Conservation (phyloP, 2,888 invertebrate species). For the Euphydryas editha region DNA sequence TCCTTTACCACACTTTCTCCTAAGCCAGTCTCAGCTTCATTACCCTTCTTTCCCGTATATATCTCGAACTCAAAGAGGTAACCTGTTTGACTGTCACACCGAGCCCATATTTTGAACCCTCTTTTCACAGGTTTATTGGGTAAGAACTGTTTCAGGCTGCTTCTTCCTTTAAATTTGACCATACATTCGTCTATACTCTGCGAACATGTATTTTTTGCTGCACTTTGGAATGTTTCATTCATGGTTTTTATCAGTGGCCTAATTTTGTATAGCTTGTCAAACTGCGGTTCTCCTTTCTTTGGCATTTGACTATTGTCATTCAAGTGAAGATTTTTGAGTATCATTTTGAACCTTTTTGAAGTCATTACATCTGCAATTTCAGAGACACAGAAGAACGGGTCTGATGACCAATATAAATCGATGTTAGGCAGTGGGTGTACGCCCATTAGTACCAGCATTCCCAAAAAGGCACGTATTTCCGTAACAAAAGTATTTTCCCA, state of each 20-base stretch:
- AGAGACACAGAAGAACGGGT: conserved; percentile 29
- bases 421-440: conserved; percentile 37
- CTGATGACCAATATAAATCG: conserved; percentile 41
- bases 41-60: conserved; percentile 7
- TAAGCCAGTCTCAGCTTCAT: too few relatives aligned
- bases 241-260: conserved; percentile 28
- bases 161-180: conserved; percentile 45
- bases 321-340: conserved; percentile 26
- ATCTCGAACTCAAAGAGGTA: conserved; percentile 47
- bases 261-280: conserved; percentile 32
- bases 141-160: conserved; percentile 47
- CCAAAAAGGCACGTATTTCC: conserved; percentile 41
- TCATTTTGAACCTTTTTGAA: conserved; percentile 31
- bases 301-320: conserved; percentile 24
- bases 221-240: neutral
- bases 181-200: neutral
- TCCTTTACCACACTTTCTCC: too few relatives aligned
- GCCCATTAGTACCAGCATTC: conserved; percentile 42
- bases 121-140: conserved; percentile 47
- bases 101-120: conserved; percentile 47
- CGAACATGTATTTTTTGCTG: neutral
- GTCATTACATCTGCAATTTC: conserved; percentile 28
- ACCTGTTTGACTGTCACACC: conserved; percentile 42
- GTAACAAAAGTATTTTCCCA: neutral
- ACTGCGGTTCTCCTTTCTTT: conserved; percentile 16